Evolutionary conservation across 2,888 invertebrate species (phyloP), one percentile per base, ranked within the genome.

Genomic region (Amphipyra berbera): DNA sequence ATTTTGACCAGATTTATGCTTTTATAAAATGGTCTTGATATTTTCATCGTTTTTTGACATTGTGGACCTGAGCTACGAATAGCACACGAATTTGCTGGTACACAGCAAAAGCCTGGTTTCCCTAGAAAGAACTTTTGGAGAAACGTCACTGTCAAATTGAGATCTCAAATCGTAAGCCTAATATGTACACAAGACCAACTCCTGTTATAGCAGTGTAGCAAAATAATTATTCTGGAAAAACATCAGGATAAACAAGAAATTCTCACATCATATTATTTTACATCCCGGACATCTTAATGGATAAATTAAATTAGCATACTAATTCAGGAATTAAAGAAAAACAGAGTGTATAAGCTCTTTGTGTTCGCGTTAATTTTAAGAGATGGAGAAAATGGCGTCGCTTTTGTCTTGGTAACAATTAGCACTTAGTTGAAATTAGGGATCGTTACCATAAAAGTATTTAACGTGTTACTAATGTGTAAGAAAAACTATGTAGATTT

Each of bases 231-330:
- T n/a, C n/a, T 8, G 0, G 13, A 7, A 30, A 3, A n/a, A 8
- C 47, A 47, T n/a, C 6, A 37, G 4, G 7, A 27, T 42, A 42
- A n/a, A 47, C 6, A 50, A 41, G 30, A 44, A 46, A 6, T 52
- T 12, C 44, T 8, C 9, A 61, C 47, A 61, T 13, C 6, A 10
- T 41, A 38, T 21, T 14, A 30, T 35, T 14, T 37, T 15, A 10
- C 35, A 12, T 10, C 21, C 13, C 7, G 46, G 4, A 27, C 41
- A 40, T 47, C 14, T 30, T 68, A 54, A 54, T 27, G 42, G 35
- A 40, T 52, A 68, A 57, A 68, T 40, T 35, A 9, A 73, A 61
- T 73, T 70, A 53, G 45, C 62, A 73, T 57, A 46, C 40, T 46
- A 30, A 73, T 46, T 30, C 30, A 12, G 12, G 14, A 68, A 68